Base-by-base conservation (phyloP, 2,113 vertebrate species). In the Nannospalax galili region DNA sequence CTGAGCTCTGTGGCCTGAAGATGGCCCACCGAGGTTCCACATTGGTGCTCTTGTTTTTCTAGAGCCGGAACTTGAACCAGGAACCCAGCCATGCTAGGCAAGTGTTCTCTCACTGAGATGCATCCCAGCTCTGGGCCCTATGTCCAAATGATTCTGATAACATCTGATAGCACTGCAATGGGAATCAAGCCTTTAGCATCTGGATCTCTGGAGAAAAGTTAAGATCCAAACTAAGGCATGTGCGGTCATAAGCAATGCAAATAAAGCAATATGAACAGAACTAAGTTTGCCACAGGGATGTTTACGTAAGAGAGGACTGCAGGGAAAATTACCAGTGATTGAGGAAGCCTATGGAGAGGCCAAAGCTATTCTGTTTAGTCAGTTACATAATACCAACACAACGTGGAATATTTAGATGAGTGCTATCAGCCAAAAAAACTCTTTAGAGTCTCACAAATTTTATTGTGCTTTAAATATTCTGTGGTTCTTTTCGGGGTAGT, bases 281-380 rank as follows among this genome's bases (percentile, higher is more conserved):
- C 4, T n/a, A 72, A 67, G 17, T 81, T 93, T 94, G 26, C n/a
- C 19, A 24, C 75, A 88, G 24, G 15, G 8, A 22, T 40, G 16
- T 58, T 65, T 77, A 8, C 15, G 28, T 74, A 40, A 84, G 1
- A 7, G 11, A 48, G 75, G 28, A 75, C 26, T 35, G 52, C 19
- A 67, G 35, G 30, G 35, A n/a, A 79, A 78, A 91, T 91, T 85
- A 40, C 48, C 58, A 91, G 24, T 78, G 35, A 67, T 82, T 94
- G 30, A 80, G 79, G 24, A 48, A 94, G 60, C 11, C 60, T 15
- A 26, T 0, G 20, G 30, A 91, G 78, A 40, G 26, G 7, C 37
- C 37, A 52, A 73, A 92, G 42, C 45, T 56, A 1, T 67, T 28
- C 0, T 67, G 32, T 84, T 73, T 75, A 64, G 24, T 69, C 62